Evolutionary conservation across 2,113 vertebrate genomes (phyloP), one percentile per base, ranked within the genome.

Genomic region (Phylloscopus whistleri): DNA sequence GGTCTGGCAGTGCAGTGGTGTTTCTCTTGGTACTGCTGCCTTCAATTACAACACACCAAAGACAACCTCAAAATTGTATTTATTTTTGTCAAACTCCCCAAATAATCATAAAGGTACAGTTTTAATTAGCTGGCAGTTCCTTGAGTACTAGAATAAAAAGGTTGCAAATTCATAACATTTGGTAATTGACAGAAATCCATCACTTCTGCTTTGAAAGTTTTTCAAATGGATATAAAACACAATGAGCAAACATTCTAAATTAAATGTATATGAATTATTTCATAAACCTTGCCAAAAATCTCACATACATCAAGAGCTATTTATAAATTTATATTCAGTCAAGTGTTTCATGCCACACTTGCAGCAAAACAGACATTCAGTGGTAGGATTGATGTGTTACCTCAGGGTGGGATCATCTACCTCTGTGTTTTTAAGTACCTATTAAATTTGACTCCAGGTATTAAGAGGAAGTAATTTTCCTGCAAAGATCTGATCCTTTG

Each of bases 31-130:
- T 89, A 73, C 84, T 93, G 89, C 84, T 92, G 92, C 96, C 95
- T 93, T 96, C 91, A 97, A 87, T 96, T 92, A 91, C 77, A 78
- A 59, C 93, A 95, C 95, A 96, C 97, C 97, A 97, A 98, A 98
- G 97, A 97, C 84, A 63, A 93, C 95, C 89, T 97, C 94, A 94
- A 87, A 97, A 82, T 85, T 93, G 78, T 94, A 87, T 96, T 96
- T 97, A 95, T 95, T 97, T 96, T 94, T 96, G 76, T 97, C 97
- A 95, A 96, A 96, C 49, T 85, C 72, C 94, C 85, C 96, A 95
- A 96, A 89, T 94, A 96, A 93, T 87, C 90, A 80, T 93, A 95
- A 94, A 93, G 51, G 88, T 94, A 83, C 76, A 62, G 64, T 93
- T 96, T 97, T 97, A 96, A 96, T 95, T 96, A 96, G 93, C 58